Conservation (phyloP, 2,113 vertebrate species). For the Seriola aureovittata region DNA sequence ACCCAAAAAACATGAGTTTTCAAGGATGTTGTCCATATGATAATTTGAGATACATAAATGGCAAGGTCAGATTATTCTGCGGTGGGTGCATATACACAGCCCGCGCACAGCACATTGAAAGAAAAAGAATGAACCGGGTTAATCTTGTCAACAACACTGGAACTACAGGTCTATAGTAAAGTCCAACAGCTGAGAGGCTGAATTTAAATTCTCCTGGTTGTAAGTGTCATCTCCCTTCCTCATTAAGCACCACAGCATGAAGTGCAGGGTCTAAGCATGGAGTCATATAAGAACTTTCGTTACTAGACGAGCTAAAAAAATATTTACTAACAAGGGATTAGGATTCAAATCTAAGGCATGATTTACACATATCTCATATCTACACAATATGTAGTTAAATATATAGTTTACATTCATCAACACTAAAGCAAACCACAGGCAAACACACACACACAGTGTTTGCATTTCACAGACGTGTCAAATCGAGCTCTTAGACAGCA, state of each 20-base stretch:
- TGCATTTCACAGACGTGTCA: slow-evolving; percentile 47
- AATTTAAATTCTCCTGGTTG: neutral
- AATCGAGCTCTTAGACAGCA: slow-evolving; percentile 41
- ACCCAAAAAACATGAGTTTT: neutral
- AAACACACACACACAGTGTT: neutral
- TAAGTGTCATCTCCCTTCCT: neutral
- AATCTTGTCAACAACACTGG: neutral
- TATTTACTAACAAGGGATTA: neutral
- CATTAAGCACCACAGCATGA: neutral
- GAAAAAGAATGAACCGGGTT: neutral
- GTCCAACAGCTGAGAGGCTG: neutral
- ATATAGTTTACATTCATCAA: slow-evolving; percentile 25
- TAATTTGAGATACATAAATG: neutral
- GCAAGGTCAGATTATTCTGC: neutral
- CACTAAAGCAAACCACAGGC: neutral
- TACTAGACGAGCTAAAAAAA: neutral
- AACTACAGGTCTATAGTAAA: neutral
- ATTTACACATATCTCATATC: neutral
- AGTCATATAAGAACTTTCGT: neutral
- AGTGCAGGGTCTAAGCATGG: neutral
- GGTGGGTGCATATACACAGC: slow-evolving; percentile 8
- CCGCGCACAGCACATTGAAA: neutral
- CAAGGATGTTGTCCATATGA: neutral
- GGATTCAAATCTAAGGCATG: neutral
- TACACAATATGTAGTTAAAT: neutral